A percentile compares a stretch with the other conserved stretches of the same genome.
phyloP scores from a whole-genome alignment of 2,797 vertebrate genomes.

The Benthosema pterotum region DNA sequence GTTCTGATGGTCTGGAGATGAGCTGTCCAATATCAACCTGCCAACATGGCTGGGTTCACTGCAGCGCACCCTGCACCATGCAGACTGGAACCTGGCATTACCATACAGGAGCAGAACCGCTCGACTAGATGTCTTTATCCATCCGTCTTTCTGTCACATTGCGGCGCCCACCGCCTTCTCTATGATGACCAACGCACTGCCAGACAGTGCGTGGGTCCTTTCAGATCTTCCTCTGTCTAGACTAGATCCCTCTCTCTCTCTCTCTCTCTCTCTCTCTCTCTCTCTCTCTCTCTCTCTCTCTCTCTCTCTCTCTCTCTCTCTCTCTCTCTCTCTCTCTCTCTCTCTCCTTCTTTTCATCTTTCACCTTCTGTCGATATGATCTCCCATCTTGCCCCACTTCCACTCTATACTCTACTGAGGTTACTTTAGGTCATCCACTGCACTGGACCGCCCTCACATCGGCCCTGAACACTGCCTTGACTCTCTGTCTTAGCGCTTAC shows the following conservation, averaged over 20 bases:
- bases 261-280: too few relatives aligned
- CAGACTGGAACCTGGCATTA: slow-evolving; percentile 27
- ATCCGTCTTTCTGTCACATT: slow-evolving; percentile 45
- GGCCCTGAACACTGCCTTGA: too few relatives aligned
- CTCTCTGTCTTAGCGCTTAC: too few relatives aligned
- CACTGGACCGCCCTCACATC: too few relatives aligned
- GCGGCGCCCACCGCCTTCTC: slow-evolving; percentile 3
- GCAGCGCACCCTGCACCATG: background rate
- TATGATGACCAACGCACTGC: slow-evolving; percentile 15
- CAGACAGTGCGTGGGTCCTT: too few relatives aligned
- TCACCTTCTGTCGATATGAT: slow-evolving; percentile 2
- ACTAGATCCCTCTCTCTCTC: too few relatives aligned
- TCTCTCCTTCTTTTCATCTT: slow-evolving; percentile 3
- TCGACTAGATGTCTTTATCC: slow-evolving; percentile 41
- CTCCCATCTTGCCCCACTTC: background rate
- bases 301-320: slow-evolving; percentile 8
- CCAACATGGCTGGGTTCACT: background rate
- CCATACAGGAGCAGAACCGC: slow-evolving; percentile 41
- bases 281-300: too few relatives aligned
- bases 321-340: slow-evolving; percentile 11
- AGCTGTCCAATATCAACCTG: slow-evolving; percentile 2
- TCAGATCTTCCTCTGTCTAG: too few relatives aligned
- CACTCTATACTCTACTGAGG: too few relatives aligned
- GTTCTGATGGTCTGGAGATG: slow-evolving; percentile 5
- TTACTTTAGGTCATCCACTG: too few relatives aligned